Percentiles rank a stretch among this genome's conserved stretches.
phyloP scores from a whole-genome alignment of 2,113 vertebrate species.

The Xenopus tropicalis region UCB_Xtro_10.0 CM004447.2:121878501-121879000 shows the following conservation, averaged over 20 bases:
- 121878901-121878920: slow-evolving; percentile 72
- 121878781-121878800: slow-evolving; percentile 93
- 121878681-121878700: slow-evolving; percentile 88
- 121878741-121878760: slow-evolving; percentile 99
- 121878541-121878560: slow-evolving; percentile 84
- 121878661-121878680: slow-evolving; percentile 74
- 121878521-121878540: slow-evolving; percentile 89
- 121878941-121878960: slow-evolving; percentile 80
- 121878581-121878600: slow-evolving; percentile 87
- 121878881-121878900: slow-evolving; percentile 82
- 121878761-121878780: slow-evolving; percentile 89
- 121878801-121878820: slow-evolving; percentile 84
- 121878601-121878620: slow-evolving; percentile 83
- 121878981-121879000: slow-evolving; percentile 83
- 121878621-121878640: slow-evolving; percentile 77
- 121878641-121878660: slow-evolving; percentile 82
- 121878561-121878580: slow-evolving; percentile 85
- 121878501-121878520: slow-evolving; percentile 82
- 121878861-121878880: slow-evolving; percentile 84
- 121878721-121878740: slow-evolving; percentile 95
- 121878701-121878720: slow-evolving; percentile 85
- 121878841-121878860: slow-evolving; percentile 84
- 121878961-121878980: slow-evolving; percentile 85
- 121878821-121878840: slow-evolving; percentile 88
- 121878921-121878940: slow-evolving; percentile 74